Evolutionary conservation across 2,113 vertebrate genomes (phyloP).

Genomic region (Ptilonorhynchus violaceus): DNA sequence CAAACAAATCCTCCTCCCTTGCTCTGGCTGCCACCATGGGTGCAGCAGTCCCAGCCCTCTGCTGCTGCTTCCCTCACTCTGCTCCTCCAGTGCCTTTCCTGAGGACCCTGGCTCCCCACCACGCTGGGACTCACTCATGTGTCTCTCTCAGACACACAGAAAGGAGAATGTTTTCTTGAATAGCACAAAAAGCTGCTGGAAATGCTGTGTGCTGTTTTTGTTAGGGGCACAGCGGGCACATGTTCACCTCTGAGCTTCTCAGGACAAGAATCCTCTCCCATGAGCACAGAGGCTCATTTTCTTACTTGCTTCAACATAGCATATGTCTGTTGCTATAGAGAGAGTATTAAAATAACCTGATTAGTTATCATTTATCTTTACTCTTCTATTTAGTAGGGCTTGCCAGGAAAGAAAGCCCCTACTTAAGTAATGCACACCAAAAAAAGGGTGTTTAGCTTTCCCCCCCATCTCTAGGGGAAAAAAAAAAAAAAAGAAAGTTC

Average conservation of each 20-base stretch:
- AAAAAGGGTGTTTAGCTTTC: background rate
- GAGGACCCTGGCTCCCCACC: background rate
- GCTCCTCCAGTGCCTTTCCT: background rate
- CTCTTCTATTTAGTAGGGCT: background rate
- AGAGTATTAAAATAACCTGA: background rate
- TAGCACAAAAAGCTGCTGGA: background rate
- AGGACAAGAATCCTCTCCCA: background rate
- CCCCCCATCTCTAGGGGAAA: accelerated
- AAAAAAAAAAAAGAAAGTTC: background rate
- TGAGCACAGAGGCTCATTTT: background rate
- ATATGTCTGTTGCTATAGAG: accelerated
- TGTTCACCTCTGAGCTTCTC: background rate
- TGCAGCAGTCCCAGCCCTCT: background rate
- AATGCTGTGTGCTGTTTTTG: background rate
- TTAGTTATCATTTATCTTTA: background rate
- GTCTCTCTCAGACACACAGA: background rate
- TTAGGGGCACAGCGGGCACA: background rate
- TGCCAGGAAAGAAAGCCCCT: background rate
- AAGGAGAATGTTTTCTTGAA: background rate
- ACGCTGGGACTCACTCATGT: accelerated
- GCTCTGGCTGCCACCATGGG: background rate
- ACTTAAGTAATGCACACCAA: background rate
- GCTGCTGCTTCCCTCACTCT: background rate
- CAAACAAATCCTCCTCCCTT: background rate
- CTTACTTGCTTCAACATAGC: background rate